Conservation (phyloP, 2,113 vertebrate genomes). For the Takifugu bimaculatus region DNA sequence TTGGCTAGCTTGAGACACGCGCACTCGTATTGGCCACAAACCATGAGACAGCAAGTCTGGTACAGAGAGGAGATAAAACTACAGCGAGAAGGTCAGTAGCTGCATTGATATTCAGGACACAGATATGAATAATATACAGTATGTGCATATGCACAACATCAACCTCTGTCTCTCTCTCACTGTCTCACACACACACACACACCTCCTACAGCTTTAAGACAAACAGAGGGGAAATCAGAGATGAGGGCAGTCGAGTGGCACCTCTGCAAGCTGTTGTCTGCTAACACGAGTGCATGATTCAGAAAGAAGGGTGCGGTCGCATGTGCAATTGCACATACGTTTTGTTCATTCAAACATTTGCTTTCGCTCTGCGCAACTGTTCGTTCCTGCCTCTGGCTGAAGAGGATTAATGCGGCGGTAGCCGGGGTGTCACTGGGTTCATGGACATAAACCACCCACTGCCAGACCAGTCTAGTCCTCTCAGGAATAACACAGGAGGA, state of each 20-base stretch:
- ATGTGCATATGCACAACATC: constrained; percentile 48
- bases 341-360: constrained; percentile 1
- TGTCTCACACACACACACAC: constrained; percentile 15
- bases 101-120: constrained; percentile 52
- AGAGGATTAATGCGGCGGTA: constrained; percentile 57
- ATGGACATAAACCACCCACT: constrained; percentile 65
- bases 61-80: constrained; percentile 25
- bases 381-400: constrained; percentile 41
- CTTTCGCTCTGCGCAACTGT: constrained; percentile 8
- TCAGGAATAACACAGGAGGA: constrained; percentile 66
- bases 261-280: constrained; percentile 68
- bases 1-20: background rate
- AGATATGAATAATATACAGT: constrained; percentile 27
- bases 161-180: constrained; percentile 24
- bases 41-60: constrained; percentile 51
- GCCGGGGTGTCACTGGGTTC: constrained; percentile 62
- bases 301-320: background rate
- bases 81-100: constrained; percentile 42
- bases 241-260: constrained; percentile 64
- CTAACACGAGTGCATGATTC: constrained; percentile 52
- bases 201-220: constrained; percentile 51
- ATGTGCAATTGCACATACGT: constrained; percentile 1
- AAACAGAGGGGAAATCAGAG: constrained; percentile 53
- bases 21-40: background rate
- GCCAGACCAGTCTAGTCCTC: constrained; percentile 64